Evolutionary conservation across 2,113 vertebrate genomes (phyloP), one percentile per base, ranked within the genome.

Genomic region (Pelmatolapia mariae): DNA sequence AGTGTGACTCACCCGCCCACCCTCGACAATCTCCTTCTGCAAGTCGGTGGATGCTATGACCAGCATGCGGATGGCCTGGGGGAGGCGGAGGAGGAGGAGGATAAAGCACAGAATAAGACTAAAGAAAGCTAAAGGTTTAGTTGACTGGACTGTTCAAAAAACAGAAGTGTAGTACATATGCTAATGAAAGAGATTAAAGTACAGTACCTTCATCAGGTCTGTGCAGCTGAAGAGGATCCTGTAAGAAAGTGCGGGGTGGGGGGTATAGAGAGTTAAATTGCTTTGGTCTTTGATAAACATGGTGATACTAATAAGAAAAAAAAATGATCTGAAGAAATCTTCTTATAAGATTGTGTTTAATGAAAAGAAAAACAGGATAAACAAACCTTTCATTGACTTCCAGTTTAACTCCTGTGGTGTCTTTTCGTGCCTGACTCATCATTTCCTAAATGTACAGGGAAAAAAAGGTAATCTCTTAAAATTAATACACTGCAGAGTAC

Each of bases 351-450:
- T n/a, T 63, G 59, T 15, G n/a, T 15, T 68, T 3, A 68, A 40
- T 22, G 22, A 4, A 68, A 68, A 22, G 13, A 6, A 6, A 16
- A 2, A 5, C 26, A 53, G 24, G 61, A 80, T 56, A 2, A 63
- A 95, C 97, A 93, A 88, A 99, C 99, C 99, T 97, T 93, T 99
- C 98, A 0, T 98, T 99, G 92, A 99, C 99, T 90, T 99, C 98
- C 53, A 99, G 96, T 93, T 99, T 98, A 7, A 99, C 90, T 18
- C 99, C 99, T 0, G 98, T 95, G 43, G 97, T 98, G 91, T 97
- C 96, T 0, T 94, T 97, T 78, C 98, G 97, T 78, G 98, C 98
- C 92, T 98, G 97, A 95, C 96, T 98, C 98, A 99, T 99, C 98
- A 99, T 97, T 95, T 99, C 98, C 99, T 99, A 86, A 83, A 89